Evolutionary conservation across 1,140 invertebrate genomes (phyloP).

Genomic region (Drosophila kohkoa): DNA sequence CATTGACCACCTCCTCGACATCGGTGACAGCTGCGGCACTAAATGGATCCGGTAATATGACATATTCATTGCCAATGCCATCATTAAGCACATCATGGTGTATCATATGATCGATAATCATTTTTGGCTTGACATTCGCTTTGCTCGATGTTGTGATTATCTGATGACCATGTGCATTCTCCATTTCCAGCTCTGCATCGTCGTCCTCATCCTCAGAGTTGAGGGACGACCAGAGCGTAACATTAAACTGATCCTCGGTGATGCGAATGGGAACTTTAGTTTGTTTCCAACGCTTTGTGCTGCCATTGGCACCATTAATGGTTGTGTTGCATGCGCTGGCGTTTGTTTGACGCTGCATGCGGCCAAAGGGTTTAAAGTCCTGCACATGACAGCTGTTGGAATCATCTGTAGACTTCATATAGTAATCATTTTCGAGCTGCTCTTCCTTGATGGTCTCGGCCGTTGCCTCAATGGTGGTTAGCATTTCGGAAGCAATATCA

Average conservation of each 20-base stretch:
- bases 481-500: slow-evolving; percentile 69
- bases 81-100: slow-evolving; percentile 70
- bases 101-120: slow-evolving; percentile 71
- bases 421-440: slow-evolving; percentile 70
- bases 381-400: slow-evolving; percentile 69
- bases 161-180: slow-evolving; percentile 30
- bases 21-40: slow-evolving; percentile 68
- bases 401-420: slow-evolving; percentile 70
- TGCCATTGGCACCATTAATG: slow-evolving; percentile 17
- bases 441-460: slow-evolving; percentile 72
- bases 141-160: neutral
- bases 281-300: slow-evolving; percentile 72
- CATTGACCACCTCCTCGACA: slow-evolving; percentile 76
- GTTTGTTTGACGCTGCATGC: slow-evolving; percentile 34
- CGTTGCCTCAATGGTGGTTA: slow-evolving; percentile 70
- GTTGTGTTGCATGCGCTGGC: slow-evolving; percentile 5
- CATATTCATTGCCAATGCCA: slow-evolving; percentile 76
- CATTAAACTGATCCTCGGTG: slow-evolving; percentile 75
- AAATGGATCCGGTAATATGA: slow-evolving; percentile 76
- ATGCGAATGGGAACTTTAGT: slow-evolving; percentile 77
- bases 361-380: slow-evolving; percentile 70
- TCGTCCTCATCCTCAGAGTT: slow-evolving; percentile 75
- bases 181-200: slow-evolving; percentile 55
- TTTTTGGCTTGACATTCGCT: slow-evolving; percentile 57
- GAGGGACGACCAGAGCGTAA: slow-evolving; percentile 70